These are phyloP conservation scores for Podarcis raffonei DNA, from an alignment of 2,113 vertebrate genomes.

Conservation along the genomic window DNA sequence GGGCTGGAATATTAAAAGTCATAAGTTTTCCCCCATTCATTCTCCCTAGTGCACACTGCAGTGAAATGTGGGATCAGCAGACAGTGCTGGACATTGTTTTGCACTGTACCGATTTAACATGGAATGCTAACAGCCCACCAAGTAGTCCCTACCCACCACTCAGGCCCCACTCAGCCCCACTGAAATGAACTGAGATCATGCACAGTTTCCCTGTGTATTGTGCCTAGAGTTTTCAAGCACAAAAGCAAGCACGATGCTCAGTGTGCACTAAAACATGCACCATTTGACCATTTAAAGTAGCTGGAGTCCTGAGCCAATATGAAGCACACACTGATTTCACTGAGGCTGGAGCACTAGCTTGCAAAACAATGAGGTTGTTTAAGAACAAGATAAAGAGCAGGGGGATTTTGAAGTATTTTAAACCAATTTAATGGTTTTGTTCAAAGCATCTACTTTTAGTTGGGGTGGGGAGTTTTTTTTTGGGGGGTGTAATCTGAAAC, in stretches of 20 bases:
- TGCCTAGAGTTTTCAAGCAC: neutral
- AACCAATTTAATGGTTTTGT: neutral
- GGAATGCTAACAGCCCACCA: neutral
- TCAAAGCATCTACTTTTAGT: neutral
- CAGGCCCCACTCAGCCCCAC: neutral
- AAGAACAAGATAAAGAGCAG: neutral
- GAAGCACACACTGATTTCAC: neutral
- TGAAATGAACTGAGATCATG: neutral
- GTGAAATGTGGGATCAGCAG: neutral
- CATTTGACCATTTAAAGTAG: constrained; percentile 2
- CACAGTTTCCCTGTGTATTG: neutral
- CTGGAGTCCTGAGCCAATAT: neutral
- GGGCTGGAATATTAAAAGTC: neutral
- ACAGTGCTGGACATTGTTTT: neutral
- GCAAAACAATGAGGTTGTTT: neutral
- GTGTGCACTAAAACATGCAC: neutral
- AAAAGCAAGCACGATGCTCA: neutral
- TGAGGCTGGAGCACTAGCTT: neutral
- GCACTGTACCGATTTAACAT: neutral
- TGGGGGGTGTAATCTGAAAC: neutral
- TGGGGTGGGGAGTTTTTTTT: no score
- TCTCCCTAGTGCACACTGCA: neutral
- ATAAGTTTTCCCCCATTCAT: neutral
- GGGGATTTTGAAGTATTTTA: neutral
- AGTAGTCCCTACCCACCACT: neutral